These are phyloP conservation scores for Crotophaga sulcirostris DNA, from an alignment of 2,113 vertebrate genomes.

Conservation along the genomic window DNA sequence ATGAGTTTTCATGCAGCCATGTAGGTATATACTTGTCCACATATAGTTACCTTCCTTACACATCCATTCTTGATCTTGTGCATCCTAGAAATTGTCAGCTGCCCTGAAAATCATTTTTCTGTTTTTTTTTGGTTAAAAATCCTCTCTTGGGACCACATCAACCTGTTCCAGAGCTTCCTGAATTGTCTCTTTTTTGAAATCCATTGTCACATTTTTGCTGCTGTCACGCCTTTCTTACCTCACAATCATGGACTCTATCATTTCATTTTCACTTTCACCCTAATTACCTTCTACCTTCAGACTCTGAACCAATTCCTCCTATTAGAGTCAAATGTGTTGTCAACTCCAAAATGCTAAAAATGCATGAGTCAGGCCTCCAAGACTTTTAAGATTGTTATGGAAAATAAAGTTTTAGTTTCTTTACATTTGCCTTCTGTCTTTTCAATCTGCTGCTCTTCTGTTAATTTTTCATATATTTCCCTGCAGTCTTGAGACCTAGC, in stretches of 20 bases:
- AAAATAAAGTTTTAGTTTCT: not conserved
- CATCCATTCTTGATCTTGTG: not conserved
- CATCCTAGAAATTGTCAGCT: not conserved
- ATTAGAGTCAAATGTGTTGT: not conserved
- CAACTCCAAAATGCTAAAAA: not conserved
- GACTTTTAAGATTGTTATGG: not conserved
- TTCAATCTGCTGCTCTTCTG: not conserved
- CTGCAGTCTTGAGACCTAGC: not conserved
- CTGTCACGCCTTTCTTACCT: not conserved
- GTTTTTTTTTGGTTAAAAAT: not conserved
- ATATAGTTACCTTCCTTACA: not conserved
- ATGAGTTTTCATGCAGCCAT: not conserved
- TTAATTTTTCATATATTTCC: not conserved
- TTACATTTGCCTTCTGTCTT: not conserved
- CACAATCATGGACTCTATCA: not conserved
- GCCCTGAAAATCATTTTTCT: not conserved
- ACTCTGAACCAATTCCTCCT: not conserved
- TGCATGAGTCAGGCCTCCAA: not conserved
- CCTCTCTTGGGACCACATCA: not conserved
- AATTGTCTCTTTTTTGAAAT: not conserved
- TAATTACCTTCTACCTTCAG: not conserved
- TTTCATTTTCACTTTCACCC: not conserved
- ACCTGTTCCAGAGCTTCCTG: not conserved
- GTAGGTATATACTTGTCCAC: not conserved
- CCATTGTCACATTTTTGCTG: not conserved